Percentiles rank a stretch among this genome's conserved stretches.
Evolutionary conservation across 2,888 invertebrate genomes (phyloP).

Genomic region (Amblyteles armatorius): DNA sequence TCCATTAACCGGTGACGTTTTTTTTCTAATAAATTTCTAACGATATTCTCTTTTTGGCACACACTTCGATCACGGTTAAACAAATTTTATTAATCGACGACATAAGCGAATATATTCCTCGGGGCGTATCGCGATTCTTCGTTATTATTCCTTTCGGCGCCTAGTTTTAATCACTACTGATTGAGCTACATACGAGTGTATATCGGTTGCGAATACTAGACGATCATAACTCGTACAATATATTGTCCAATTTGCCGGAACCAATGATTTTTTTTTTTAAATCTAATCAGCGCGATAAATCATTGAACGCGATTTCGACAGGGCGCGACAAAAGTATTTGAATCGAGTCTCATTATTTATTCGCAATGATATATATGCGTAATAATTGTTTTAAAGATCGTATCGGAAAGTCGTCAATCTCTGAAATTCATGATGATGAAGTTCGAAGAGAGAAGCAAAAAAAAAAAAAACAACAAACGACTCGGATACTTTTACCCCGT

Average conservation of each 20-base stretch:
- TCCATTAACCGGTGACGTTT: constrained; percentile 37
- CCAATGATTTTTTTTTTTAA: constrained; percentile 36
- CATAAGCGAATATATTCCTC: constrained; percentile 21
- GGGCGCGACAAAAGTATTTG: background rate
- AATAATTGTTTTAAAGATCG: constrained; percentile 18
- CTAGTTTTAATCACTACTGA: constrained; percentile 68
- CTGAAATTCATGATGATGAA: background rate
- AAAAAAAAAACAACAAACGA: constrained; percentile 22
- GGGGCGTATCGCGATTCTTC: constrained; percentile 17
- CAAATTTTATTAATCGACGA: constrained; percentile 39
- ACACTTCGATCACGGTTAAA: constrained; percentile 62
- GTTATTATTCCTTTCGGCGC: constrained; percentile 32
- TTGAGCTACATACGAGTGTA: constrained; percentile 74
- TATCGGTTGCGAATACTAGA: constrained; percentile 71
- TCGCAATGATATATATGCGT: constrained; percentile 13
- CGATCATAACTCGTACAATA: constrained; percentile 75
- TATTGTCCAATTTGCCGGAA: constrained; percentile 76
- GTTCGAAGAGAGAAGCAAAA: background rate
- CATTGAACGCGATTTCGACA: constrained; percentile 20
- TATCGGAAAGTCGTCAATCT: background rate
- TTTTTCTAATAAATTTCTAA: constrained; percentile 52
- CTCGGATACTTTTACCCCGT: background rate
- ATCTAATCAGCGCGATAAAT: constrained; percentile 28
- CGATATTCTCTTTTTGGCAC: constrained; percentile 65
- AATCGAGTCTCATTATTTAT: background rate